Percentiles rank a stretch among this genome's conserved stretches.
These are phyloP conservation scores for Ectemnius continuus DNA, from an alignment of 2,888 invertebrate species.

Conservation along the genomic window DNA sequence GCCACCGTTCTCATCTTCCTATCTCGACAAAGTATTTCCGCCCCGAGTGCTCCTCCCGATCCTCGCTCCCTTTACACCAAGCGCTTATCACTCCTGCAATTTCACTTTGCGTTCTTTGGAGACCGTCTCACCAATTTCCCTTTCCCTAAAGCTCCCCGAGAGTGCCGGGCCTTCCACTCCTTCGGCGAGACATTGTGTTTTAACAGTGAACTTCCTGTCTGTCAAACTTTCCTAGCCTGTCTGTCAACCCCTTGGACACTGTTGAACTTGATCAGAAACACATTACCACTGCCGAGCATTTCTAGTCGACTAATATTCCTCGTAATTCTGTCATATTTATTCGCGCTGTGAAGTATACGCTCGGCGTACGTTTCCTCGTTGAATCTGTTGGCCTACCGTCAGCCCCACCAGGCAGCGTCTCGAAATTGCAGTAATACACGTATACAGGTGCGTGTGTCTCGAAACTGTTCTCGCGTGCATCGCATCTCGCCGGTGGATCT, in stretches of 20 bases:
- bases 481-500: conserved; percentile 27
- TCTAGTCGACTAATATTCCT: no score
- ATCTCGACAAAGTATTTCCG: conserved; percentile 34
- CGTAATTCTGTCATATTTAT: no score
- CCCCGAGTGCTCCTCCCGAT: conserved; percentile 15
- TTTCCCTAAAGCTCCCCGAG: not conserved
- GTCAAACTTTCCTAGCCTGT: no score
- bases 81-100: conserved; percentile 12
- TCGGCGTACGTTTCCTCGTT: no score
- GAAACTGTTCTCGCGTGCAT: conserved; percentile 53
- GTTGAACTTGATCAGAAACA: no score
- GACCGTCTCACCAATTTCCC: not conserved
- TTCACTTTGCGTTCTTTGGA: conserved; percentile 20
- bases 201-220: not conserved
- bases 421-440: conserved; percentile 59
- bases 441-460: conserved; percentile 46
- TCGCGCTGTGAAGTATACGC: no score
- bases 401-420: not conserved
- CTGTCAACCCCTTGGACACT: no score
- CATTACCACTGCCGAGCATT: no score
- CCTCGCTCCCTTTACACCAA: conserved; percentile 5
- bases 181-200: no score
- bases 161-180: not conserved
- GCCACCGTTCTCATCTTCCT: conserved; percentile 26
- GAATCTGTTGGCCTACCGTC: no score